Conservation (phyloP, 2,113 vertebrate species). For the Pomatostomus ruficeps region DNA sequence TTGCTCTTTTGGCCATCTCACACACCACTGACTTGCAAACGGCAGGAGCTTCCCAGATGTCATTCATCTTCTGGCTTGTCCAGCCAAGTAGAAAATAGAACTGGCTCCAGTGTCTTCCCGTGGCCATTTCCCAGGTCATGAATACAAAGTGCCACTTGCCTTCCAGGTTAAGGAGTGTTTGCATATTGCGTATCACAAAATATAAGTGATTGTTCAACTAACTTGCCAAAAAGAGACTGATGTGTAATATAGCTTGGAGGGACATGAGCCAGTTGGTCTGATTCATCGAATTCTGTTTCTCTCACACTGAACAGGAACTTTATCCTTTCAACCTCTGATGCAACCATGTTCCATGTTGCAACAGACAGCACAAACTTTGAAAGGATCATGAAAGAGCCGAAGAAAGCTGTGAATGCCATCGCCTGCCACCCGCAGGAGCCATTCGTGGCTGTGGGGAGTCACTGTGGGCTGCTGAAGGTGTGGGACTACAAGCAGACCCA, state of each 20-base stretch:
- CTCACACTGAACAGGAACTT: constrained; percentile 80
- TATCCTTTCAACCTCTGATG: constrained; percentile 79
- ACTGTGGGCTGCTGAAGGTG: constrained; percentile 80
- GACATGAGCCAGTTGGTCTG: not conserved
- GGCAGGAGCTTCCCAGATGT: not conserved
- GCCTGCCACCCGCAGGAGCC: constrained; percentile 83
- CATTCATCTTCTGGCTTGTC: not conserved
- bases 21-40: not conserved
- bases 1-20: constrained; percentile 2
- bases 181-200: not conserved
- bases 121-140: not conserved
- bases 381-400: constrained; percentile 75
- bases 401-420: constrained; percentile 73
- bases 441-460: constrained; percentile 75
- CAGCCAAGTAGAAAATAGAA: constrained; percentile 33
- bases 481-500: constrained; percentile 79
- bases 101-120: not conserved
- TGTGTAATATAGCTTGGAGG: not conserved
- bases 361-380: constrained; percentile 54
- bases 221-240: constrained; percentile 35
- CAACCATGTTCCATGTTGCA: constrained; percentile 76
- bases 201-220: not conserved
- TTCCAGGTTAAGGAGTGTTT: not conserved
- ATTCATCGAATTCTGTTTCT: constrained; percentile 12
- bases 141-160: constrained; percentile 35